phyloP scores from a whole-genome alignment of 2,113 vertebrate genomes.

The Callorhinus ursinus region DNA sequence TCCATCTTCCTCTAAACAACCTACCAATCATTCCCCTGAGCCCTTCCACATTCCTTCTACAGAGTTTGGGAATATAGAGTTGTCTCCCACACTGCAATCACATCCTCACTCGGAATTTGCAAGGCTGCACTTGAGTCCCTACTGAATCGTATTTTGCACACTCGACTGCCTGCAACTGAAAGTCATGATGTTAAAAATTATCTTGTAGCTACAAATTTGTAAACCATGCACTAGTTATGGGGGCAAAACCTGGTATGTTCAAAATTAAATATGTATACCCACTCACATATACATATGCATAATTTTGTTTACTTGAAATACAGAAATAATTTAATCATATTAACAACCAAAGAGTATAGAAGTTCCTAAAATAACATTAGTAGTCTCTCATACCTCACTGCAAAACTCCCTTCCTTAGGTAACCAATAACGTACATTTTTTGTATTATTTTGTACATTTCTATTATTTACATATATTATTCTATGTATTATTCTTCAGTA shows the following conservation, averaged over 20 bases:
- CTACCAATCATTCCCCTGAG: not conserved
- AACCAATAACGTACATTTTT: not conserved
- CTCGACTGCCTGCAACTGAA: not conserved
- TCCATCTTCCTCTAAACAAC: not conserved
- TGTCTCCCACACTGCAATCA: not conserved
- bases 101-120: not conserved
- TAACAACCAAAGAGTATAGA: not conserved
- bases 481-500: not conserved
- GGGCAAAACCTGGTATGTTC: not conserved
- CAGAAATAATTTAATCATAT: not conserved
- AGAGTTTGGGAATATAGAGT: not conserved
- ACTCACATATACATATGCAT: not conserved
- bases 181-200: not conserved
- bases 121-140: not conserved
- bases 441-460: not conserved
- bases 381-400: not conserved
- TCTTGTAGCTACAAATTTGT: not conserved
- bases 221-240: not conserved
- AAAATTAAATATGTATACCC: not conserved
- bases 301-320: constrained; percentile 12
- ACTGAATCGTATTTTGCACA: not conserved
- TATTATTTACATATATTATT: not conserved
- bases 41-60: not conserved
- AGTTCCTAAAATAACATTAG: not conserved
- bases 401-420: not conserved